Conservation (phyloP, 2,888 invertebrate genomes). For the Mesorhabditis belari region DNA sequence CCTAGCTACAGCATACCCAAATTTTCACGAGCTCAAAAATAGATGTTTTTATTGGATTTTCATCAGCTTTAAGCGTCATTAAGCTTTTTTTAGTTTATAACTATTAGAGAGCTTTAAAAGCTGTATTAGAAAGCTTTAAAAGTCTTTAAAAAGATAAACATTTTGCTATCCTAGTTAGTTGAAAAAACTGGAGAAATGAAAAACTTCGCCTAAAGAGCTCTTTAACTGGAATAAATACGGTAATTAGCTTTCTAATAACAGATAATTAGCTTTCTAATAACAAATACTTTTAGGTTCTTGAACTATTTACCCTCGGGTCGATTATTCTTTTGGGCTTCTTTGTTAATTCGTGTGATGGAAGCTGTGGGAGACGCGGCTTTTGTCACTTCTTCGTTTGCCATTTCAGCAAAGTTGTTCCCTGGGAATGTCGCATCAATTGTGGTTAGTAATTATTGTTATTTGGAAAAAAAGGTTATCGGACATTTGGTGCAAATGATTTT, state of each 20-base stretch:
- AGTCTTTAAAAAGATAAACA: too few relatives aligned
- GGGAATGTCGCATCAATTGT: slow-evolving; percentile 55
- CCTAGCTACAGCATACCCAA: neutral
- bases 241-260: neutral
- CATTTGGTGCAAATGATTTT: neutral
- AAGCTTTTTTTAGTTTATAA: too few relatives aligned
- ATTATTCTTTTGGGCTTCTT: slow-evolving; percentile 46
- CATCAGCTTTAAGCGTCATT: too few relatives aligned
- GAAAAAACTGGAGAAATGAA: neutral
- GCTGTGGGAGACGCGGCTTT: slow-evolving; percentile 52
- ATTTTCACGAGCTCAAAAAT: too few relatives aligned
- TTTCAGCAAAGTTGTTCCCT: slow-evolving; percentile 56
- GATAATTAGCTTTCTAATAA: neutral
- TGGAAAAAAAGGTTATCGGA: neutral
- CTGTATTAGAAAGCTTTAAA: too few relatives aligned
- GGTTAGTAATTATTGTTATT: slow-evolving; percentile 31
- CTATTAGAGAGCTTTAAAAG: too few relatives aligned
- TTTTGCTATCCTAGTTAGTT: neutral
- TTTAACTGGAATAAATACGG: neutral
- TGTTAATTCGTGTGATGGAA: slow-evolving; percentile 47
- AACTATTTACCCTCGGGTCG: slow-evolving; percentile 48
- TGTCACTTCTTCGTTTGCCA: slow-evolving; percentile 55
- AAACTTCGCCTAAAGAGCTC: neutral
- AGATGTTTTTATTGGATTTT: too few relatives aligned
- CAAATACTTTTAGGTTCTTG: slow-evolving; percentile 31